phyloP scores from a whole-genome alignment of 2,797 vertebrate genomes.

The Pipistrellus pipistrellus region DNA sequence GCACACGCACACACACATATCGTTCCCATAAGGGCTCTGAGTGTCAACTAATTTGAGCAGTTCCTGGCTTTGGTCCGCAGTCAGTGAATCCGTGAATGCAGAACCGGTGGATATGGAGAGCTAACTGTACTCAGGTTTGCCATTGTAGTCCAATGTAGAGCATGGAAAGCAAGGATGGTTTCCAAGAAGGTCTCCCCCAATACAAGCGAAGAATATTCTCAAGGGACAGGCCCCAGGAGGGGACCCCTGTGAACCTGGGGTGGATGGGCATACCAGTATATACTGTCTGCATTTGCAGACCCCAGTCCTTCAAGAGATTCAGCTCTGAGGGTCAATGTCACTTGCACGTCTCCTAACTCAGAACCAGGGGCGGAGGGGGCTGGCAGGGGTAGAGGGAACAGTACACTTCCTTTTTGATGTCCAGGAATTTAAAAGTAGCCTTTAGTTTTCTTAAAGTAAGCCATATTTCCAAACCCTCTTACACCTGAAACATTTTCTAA shows the following conservation, averaged over 20 bases:
- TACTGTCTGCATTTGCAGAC: background rate
- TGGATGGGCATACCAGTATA: background rate
- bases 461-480: background rate
- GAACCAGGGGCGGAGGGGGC: accelerated
- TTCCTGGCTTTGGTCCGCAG: background rate
- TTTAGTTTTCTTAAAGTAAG: slow-evolving; percentile 17
- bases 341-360: background rate
- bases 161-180: background rate
- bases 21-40: background rate
- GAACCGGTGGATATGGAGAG: background rate
- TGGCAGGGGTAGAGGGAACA: background rate
- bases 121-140: background rate
- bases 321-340: background rate
- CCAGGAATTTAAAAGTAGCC: background rate
- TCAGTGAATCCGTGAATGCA: background rate
- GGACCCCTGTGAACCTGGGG: background rate
- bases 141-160: accelerated
- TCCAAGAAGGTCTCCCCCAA: background rate
- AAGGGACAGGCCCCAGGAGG: background rate
- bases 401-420: slow-evolving; percentile 6
- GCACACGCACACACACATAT: no score
- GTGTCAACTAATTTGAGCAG: background rate
- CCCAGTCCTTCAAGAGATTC: background rate
- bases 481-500: background rate
- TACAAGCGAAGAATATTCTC: background rate